These are phyloP conservation scores for Drosophila infuscata DNA, from an alignment of 2,888 invertebrate genomes.

Conservation along the genomic window DNA sequence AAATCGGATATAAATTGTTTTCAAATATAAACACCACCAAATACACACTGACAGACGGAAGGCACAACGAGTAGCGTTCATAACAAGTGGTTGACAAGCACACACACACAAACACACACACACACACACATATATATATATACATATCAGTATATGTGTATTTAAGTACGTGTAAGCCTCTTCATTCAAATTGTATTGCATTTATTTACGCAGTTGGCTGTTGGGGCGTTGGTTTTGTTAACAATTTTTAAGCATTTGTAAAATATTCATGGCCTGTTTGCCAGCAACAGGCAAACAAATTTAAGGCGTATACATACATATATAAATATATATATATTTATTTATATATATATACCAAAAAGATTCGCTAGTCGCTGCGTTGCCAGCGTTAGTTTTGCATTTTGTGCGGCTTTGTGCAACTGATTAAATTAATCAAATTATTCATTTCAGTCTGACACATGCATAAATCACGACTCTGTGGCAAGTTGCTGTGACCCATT, in stretches of 20 bases:
- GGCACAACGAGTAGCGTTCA: conserved; percentile 36
- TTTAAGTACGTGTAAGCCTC: conserved; percentile 76
- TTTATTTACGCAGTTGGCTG: conserved; percentile 56
- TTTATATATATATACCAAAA: background rate
- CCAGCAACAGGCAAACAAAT: conserved; percentile 20
- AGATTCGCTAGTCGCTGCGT: background rate
- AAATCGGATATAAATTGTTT: conserved; percentile 79
- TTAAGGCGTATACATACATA: conserved; percentile 5
- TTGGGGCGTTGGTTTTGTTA: conserved; percentile 38
- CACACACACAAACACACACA: conserved; percentile 11
- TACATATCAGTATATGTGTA: conserved; percentile 51
- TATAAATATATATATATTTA: background rate
- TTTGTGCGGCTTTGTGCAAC: conserved; percentile 12
- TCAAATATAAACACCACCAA: conserved; percentile 16
- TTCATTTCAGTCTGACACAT: conserved; percentile 51
- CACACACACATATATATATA: conserved; percentile 16
- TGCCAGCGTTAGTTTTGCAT: conserved; percentile 20
- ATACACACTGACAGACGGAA: conserved; percentile 18
- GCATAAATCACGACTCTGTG: conserved; percentile 57
- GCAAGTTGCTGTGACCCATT: conserved; percentile 45
- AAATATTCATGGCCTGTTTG: conserved; percentile 68
- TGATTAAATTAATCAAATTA: conserved; percentile 58
- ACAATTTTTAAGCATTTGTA: conserved; percentile 68
- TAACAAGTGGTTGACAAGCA: conserved; percentile 75
- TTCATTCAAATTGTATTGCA: conserved; percentile 79